Base-by-base conservation (phyloP, 2,888 invertebrate species). In the Gymnoscelis rufifasciata region DNA sequence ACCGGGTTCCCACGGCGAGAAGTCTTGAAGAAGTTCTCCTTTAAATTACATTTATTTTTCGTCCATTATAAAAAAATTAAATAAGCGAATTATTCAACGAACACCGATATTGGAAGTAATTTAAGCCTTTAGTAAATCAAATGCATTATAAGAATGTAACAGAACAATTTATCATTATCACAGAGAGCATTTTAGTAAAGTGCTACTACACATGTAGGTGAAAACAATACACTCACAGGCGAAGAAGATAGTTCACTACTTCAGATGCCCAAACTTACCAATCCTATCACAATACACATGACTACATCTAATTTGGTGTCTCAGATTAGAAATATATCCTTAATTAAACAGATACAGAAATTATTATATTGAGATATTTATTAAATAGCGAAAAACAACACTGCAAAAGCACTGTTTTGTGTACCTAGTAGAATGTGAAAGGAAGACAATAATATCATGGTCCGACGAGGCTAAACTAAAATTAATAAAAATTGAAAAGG, bases 251-350 rank as follows among this genome's bases (percentile, higher is more conserved):
- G n/a, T n/a, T n/a, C n/a, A n/a, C n/a, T n/a, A 56, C 57, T 47
- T 51, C 58, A 13, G 23, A 31, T 27, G 29, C 42, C 24, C 38
- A 42, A 23, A 27, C 51, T 71, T 76, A 74, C 72, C 19, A 23
- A 10, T 31, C 50, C 72, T 76, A 74, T 74, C 75, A 78, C 76
- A 78, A 48, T n/a, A 27, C 68, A 69, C 67, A 74, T 62, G 61
- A 60, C 64, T 77, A 74, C 57, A 71, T 67, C 57, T 65, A 74
- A 74, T 82, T 82, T 81, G 78, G 81, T 81, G 77, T 81, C 64
- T 71, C 65, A 64, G 19, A 35, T 19, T 15, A 33, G 31, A 31
- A 31, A n/a, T 4, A 15, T 2, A 19, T 19, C 2, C n/a, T 15
- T 15, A 8, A 33, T 23, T 7, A 8, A 19, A 19, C 5, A 19